Percentiles rank a stretch among this genome's conserved stretches.
Conservation (phyloP, 1,140 invertebrate species). For the Andricus grossulariae region DNA sequence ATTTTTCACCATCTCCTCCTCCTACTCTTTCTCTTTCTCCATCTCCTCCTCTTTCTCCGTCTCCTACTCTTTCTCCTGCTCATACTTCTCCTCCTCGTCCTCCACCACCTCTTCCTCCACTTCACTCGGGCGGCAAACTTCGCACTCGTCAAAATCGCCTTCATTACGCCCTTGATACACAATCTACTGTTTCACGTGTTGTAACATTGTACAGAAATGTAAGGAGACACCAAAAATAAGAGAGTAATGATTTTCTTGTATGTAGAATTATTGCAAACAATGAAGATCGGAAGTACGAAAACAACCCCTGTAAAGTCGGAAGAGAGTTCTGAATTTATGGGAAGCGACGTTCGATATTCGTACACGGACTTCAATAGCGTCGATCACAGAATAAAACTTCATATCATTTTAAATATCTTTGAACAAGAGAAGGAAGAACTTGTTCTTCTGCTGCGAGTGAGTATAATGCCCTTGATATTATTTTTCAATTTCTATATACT, state of each 20-base stretch:
- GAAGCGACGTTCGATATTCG: conserved; percentile 74
- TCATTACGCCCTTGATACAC: too few relatives aligned
- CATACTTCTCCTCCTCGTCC: too few relatives aligned
- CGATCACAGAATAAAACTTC: conserved; percentile 78
- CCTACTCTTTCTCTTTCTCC: too few relatives aligned
- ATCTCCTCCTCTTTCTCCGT: too few relatives aligned
- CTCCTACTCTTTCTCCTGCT: too few relatives aligned
- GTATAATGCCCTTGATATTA: background rate
- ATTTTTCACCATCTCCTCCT: too few relatives aligned
- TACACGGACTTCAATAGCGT: conserved; percentile 76
- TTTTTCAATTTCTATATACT: conserved; percentile 8
- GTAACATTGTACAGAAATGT: too few relatives aligned
- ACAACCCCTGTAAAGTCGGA: conserved; percentile 52
- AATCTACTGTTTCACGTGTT: too few relatives aligned
- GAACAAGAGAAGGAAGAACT: conserved; percentile 77
- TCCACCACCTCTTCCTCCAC: too few relatives aligned
- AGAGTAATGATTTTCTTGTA: conserved; percentile 40
- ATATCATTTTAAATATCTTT: conserved; percentile 77
- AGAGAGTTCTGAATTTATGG: conserved; percentile 53
- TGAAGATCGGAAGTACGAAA: conserved; percentile 65
- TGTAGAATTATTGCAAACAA: conserved; percentile 70
- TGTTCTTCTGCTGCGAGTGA: conserved; percentile 75
- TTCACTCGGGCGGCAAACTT: too few relatives aligned
- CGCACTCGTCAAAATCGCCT: too few relatives aligned
- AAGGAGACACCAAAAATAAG: too few relatives aligned